Evolutionary conservation across 2,888 invertebrate genomes (phyloP).

Genomic region (Koerneria pararmatus): DNA sequence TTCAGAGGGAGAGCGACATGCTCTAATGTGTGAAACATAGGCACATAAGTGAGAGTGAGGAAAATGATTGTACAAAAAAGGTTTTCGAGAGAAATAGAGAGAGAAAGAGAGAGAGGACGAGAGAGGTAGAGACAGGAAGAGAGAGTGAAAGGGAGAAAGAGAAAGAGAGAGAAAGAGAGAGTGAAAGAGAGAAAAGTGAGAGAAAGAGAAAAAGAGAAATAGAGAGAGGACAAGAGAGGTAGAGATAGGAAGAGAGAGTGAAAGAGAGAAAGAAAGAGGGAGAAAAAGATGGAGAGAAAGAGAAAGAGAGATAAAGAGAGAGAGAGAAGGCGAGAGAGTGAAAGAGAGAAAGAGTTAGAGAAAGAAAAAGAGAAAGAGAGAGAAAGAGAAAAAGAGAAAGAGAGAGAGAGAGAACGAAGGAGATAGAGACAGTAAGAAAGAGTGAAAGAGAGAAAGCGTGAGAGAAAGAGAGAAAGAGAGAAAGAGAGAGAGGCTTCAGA

Average conservation of each 20-base stretch:
- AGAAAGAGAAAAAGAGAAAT: no score
- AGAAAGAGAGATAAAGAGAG: not conserved
- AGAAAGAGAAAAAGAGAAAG: not conserved
- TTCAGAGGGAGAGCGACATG: not conserved
- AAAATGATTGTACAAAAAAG: no score
- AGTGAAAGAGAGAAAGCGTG: constrained; percentile 13
- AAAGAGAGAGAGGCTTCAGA: constrained; percentile 5
- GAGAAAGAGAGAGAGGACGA: constrained; percentile 2
- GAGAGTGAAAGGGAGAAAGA: constrained; percentile 5
- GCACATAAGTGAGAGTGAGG: no score
- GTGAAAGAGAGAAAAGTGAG: no score
- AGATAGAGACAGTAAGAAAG: constrained; percentile 7
- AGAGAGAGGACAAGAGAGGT: no score
- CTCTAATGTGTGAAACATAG: no score
- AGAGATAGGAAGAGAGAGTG: no score
- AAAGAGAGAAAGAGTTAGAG: not conserved
- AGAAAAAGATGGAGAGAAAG: constrained; percentile 1
- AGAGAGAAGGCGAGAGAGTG: not conserved
- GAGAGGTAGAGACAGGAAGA: not conserved
- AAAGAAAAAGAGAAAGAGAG: not conserved
- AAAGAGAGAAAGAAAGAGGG: constrained; percentile 4
- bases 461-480: constrained; percentile 10
- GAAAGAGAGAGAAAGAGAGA: no score
- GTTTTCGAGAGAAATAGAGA: no score
- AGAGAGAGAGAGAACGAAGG: not conserved